Evolutionary conservation across 1,140 invertebrate species (phyloP).

Genomic region (Euglossa dilemma): DNA sequence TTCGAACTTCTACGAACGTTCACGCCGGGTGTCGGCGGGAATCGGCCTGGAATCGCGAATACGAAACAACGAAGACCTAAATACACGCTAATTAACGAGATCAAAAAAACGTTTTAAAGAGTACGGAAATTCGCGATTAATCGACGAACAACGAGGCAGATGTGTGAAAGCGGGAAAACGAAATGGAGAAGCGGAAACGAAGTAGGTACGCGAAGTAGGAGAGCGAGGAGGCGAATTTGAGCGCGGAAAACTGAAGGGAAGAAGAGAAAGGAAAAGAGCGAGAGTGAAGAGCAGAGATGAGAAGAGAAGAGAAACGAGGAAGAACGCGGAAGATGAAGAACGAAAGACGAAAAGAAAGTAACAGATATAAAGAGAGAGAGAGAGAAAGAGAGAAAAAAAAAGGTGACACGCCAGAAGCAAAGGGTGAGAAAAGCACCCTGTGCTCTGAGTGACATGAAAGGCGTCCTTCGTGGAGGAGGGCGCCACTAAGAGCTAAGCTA

Average conservation of each 20-base stretch:
- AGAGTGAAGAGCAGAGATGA: too few relatives aligned
- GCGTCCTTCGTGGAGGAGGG: slow-evolving; percentile 74
- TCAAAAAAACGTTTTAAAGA: background rate
- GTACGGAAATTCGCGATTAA: slow-evolving; percentile 18
- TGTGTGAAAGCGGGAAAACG: slow-evolving; percentile 16
- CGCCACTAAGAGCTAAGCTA: slow-evolving; percentile 82
- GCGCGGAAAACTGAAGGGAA: background rate
- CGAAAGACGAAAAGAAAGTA: background rate
- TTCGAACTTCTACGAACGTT: background rate
- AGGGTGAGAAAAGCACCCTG: slow-evolving; percentile 60
- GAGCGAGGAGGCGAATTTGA: background rate
- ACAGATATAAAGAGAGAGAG: slow-evolving; percentile 33
- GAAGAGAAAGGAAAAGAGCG: background rate
- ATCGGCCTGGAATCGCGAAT: slow-evolving; percentile 2
- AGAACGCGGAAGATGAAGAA: background rate
- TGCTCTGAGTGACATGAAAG: slow-evolving; percentile 70
- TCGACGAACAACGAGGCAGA: slow-evolving; percentile 27
- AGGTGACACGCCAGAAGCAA: slow-evolving; percentile 46
- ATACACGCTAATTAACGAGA: slow-evolving; percentile 25
- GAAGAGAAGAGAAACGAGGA: background rate
- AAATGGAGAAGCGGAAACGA: slow-evolving; percentile 12
- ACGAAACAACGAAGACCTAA: slow-evolving; percentile 26
- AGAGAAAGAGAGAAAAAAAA: slow-evolving; percentile 40
- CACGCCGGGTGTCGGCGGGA: background rate
- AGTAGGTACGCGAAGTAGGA: background rate